These are phyloP conservation scores for Axea sp. DNA, from an alignment of 2,888 invertebrate genomes.

Conservation along the genomic window DNA sequence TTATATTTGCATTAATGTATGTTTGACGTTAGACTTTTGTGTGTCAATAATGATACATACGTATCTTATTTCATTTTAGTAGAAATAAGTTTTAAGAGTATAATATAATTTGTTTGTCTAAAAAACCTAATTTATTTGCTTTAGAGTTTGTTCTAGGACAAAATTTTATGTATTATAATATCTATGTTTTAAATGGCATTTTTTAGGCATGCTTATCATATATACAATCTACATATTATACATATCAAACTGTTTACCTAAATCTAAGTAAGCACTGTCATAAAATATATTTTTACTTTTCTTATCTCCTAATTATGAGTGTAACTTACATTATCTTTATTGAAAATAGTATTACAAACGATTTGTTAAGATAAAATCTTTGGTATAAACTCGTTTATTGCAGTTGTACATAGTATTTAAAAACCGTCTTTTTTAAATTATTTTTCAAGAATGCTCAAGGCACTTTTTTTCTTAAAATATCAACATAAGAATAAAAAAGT, in stretches of 20 bases:
- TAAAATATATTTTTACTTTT: conserved; percentile 46
- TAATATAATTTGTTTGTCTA: no score
- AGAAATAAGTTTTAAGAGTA: no score
- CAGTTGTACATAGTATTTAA: conserved; percentile 61
- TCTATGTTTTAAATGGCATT: conserved; percentile 35
- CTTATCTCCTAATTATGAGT: conserved; percentile 21
- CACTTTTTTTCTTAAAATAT: conserved; percentile 6
- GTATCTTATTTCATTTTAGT: conserved; percentile 1
- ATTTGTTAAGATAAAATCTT: conserved; percentile 70
- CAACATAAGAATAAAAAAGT: background rate
- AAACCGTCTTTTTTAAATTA: conserved; percentile 7
- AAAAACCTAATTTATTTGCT: no score
- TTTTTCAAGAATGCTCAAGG: conserved; percentile 10
- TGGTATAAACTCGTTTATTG: conserved; percentile 76
- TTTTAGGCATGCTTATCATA: conserved; percentile 48
- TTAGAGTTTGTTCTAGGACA: no score
- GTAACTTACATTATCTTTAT: conserved; percentile 25
- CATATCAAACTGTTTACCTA: conserved; percentile 32
- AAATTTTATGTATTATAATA: no score
- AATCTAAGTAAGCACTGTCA: conserved; percentile 39
- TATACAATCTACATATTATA: conserved; percentile 56
- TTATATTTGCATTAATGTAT: no score
- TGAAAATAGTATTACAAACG: conserved; percentile 42
- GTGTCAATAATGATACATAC: conserved; percentile 2
- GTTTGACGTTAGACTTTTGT: conserved; percentile 16